Evolutionary conservation across 2,113 vertebrate genomes (phyloP), one percentile per base, ranked within the genome.

Genomic region (Rhinopomastus cyanomelas): DNA sequence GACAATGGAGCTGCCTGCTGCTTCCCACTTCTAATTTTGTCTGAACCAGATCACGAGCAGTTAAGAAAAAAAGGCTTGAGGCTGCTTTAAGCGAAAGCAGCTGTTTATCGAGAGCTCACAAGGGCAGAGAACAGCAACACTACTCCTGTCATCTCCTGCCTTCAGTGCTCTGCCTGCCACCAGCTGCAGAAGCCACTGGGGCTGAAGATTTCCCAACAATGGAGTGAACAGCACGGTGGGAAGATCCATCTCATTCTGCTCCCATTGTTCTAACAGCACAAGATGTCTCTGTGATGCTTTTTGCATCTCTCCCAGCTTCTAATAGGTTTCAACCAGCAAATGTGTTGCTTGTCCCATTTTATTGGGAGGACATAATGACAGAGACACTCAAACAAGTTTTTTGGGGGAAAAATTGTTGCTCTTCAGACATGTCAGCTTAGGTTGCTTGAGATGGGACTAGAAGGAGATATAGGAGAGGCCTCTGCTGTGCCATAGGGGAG

Each of bases 231-330:
- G 55, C 88, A 21, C 1, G 29, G 86, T 80, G 78, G 88, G 81
- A 94, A 92, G 81, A 93, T 82, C 77, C 75, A 73, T 91, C 81
- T 88, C 37, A 2, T 73, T 92, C 78, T 88, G 60, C 77, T 79
- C 67, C 86, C 44, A 92, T 94, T 95, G 94, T 96, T 94, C 78
- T 93, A 83, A 34, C 51, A 66, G 78, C 25, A 89, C 81, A 74
- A 85, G 94, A 82, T 85, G 51, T 82, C 75, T 91, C 91, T 82
- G 52, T 85, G 71, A 74, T 74, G n/a, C 60, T 92, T 20, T 92
- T 81, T 2, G 2, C 74, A 44, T 82, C 67, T 82, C 62, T 87
- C 66, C 11, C 66, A 83, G 52, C 60, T 85, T 76, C 81, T 87
- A 90, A 88, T 68, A 59, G 26, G 9, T 79, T 93, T 88, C 90